Conservation (phyloP, 2,888 invertebrate species). For the Venustoraphidia nigricollis region DNA sequence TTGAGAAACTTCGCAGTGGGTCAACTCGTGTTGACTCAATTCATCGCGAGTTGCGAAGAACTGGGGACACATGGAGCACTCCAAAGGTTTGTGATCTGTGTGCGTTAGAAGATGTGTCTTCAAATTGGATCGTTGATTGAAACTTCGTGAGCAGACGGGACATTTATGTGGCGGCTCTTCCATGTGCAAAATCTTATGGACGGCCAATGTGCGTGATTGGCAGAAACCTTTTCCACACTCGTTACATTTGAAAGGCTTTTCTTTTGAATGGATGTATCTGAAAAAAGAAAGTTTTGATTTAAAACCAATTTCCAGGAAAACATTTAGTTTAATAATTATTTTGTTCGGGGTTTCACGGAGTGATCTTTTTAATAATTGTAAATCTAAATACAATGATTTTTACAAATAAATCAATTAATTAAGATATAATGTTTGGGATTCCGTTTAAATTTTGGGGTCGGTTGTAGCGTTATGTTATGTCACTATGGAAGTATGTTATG, state of each 20-base stretch:
- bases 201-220: slow-evolving; percentile 88
- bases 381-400: too few species aligned
- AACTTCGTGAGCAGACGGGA: slow-evolving; percentile 72
- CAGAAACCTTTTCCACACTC: slow-evolving; percentile 98
- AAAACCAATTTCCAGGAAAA: too few species aligned
- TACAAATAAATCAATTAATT: too few species aligned
- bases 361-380: too few species aligned
- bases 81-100: slow-evolving; percentile 39
- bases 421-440: too few species aligned
- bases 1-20: slow-evolving; percentile 15
- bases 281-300: slow-evolving; percentile 18
- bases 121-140: slow-evolving; percentile 84
- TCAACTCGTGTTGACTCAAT: slow-evolving; percentile 22
- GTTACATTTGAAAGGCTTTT: slow-evolving; percentile 94
- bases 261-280: slow-evolving; percentile 96
- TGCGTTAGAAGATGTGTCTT: slow-evolving; percentile 83
- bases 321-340: too few species aligned
- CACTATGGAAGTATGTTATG: too few species aligned
- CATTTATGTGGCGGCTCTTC: slow-evolving; percentile 91
- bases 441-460: too few species aligned
- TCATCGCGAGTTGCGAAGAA: slow-evolving; percentile 23
- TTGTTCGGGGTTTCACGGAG: too few species aligned
- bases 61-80: slow-evolving; percentile 22
- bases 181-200: slow-evolving; percentile 87
- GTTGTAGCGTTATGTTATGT: too few species aligned